These are phyloP conservation scores for Halichondria panicea DNA, from an alignment of 37 sponge, comb jelly and placozoan genomes.

Conservation along the genomic window DNA sequence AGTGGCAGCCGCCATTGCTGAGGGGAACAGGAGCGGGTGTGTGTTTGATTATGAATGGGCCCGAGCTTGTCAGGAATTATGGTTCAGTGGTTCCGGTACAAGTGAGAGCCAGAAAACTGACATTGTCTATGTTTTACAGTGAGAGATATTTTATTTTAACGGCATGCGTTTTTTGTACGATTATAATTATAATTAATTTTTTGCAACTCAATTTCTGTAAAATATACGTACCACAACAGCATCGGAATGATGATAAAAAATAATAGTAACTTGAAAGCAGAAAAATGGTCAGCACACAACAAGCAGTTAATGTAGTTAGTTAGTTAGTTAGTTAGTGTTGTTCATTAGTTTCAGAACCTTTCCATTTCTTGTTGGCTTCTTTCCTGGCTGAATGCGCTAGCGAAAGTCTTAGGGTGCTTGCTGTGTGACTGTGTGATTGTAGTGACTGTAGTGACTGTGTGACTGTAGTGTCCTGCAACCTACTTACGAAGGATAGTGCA, in stretches of 20 bases:
- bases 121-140: background rate
- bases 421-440: too few relatives aligned
- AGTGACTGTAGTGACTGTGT: too few relatives aligned
- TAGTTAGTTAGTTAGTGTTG: background rate
- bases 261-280: background rate
- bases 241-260: background rate
- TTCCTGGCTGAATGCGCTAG: too few relatives aligned
- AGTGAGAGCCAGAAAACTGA: background rate
- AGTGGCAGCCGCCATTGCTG: background rate
- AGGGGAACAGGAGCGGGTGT: background rate
- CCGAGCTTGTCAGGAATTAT: background rate
- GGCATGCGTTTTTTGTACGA: background rate
- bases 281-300: background rate
- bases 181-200: background rate
- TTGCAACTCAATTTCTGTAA: background rate
- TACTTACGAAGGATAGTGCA: too few relatives aligned
- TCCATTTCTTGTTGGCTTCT: constrained; percentile 83
- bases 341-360: constrained; percentile 6
- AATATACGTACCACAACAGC: background rate
- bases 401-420: too few relatives aligned
- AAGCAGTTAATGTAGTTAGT: background rate
- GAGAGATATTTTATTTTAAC: background rate
- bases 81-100: too few relatives aligned
- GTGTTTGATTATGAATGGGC: constrained; percentile 32
- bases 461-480: too few relatives aligned